These are phyloP conservation scores for Bubo blakistoni DNA, from an alignment of 2,113 vertebrate genomes.

Conservation along the genomic window DNA sequence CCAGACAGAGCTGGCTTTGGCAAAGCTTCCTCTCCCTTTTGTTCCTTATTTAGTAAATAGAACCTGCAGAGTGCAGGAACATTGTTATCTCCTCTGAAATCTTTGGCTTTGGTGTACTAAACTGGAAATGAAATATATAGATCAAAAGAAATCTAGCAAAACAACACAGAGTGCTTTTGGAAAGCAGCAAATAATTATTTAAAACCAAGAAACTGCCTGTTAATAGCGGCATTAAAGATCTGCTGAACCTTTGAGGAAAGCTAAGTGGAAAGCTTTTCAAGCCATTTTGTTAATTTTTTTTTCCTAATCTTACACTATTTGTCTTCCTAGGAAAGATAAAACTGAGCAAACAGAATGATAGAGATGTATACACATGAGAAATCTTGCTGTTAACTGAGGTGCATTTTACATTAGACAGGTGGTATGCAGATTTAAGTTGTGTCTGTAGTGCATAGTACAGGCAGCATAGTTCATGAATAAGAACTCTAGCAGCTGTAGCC, in stretches of 20 bases:
- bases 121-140: neutral
- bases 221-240: neutral
- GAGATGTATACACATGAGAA: neutral
- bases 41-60: constrained; percentile 53
- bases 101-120: constrained; percentile 20
- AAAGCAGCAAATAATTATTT: neutral
- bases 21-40: neutral
- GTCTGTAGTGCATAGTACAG: neutral
- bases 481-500: neutral
- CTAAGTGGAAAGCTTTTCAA: neutral
- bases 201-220: neutral
- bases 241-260: neutral
- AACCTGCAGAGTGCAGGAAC: neutral
- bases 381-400: neutral
- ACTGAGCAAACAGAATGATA: neutral
- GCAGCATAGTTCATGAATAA: neutral
- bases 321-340: neutral
- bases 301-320: too few relatives aligned
- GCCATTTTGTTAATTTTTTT: neutral
- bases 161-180: neutral
- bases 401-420: neutral
- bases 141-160: neutral
- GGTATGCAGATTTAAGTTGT: neutral
- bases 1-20: neutral
- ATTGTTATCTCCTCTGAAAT: constrained; percentile 12